Evolutionary conservation across 2,797 vertebrate genomes (phyloP).

Genomic region (Rhyacichthys aspro): DNA sequence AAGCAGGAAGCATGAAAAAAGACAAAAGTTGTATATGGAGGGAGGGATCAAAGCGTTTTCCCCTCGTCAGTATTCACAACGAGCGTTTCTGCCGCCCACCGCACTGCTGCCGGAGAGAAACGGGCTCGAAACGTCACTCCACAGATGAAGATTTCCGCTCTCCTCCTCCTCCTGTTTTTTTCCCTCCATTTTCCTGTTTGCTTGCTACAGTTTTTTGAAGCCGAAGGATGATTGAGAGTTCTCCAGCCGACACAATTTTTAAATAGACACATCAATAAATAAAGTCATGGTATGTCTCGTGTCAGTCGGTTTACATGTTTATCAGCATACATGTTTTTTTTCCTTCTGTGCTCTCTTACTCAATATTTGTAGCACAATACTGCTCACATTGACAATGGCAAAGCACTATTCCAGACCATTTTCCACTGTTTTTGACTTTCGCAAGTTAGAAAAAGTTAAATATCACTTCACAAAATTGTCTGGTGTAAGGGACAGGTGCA

Average conservation of each 20-base stretch:
- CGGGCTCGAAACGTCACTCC: slow-evolving; percentile 37
- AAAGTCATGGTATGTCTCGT: slow-evolving; percentile 19
- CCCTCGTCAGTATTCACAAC: slow-evolving; percentile 62
- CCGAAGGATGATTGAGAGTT: slow-evolving; percentile 64
- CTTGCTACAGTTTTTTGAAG: slow-evolving; percentile 22
- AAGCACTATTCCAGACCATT: no score
- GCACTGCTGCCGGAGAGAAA: slow-evolving; percentile 36
- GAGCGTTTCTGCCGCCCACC: slow-evolving; percentile 38
- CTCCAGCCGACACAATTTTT: slow-evolving; percentile 50
- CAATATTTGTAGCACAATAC: slow-evolving; percentile 41
- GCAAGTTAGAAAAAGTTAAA: no score
- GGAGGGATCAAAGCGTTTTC: slow-evolving; percentile 55
- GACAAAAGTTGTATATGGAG: slow-evolving; percentile 17
- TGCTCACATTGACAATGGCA: slow-evolving; percentile 48
- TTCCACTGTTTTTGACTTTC: slow-evolving; percentile 13
- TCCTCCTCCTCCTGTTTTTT: background rate
- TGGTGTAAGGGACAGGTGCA: no score
- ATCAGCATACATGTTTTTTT: slow-evolving; percentile 1
- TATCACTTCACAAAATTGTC: no score
- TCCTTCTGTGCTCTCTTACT: slow-evolving; percentile 46
- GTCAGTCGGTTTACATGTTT: background rate
- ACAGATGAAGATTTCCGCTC: slow-evolving; percentile 37
- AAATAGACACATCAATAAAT: slow-evolving; percentile 67
- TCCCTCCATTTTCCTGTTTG: slow-evolving; percentile 25
- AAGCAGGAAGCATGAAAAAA: slow-evolving; percentile 14